These are phyloP conservation scores for Exephanes ischioxanthus DNA, from an alignment of 2,888 invertebrate species.

Conservation along the genomic window DNA sequence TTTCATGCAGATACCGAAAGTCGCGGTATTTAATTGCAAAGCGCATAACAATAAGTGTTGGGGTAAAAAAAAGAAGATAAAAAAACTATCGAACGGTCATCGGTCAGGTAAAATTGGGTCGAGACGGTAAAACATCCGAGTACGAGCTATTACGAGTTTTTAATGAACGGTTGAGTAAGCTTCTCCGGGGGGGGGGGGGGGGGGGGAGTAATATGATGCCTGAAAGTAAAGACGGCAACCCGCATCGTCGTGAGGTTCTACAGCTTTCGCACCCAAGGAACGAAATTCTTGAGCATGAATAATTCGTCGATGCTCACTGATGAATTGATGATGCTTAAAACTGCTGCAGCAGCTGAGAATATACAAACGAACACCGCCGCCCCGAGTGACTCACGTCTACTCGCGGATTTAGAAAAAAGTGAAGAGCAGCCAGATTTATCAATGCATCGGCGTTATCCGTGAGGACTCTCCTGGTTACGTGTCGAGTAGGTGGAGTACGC, in stretches of 20 bases:
- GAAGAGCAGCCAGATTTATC: not conserved
- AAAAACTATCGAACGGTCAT: slow-evolving; percentile 26
- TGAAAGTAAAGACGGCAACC: slow-evolving; percentile 26
- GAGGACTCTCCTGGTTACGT: slow-evolving; percentile 34
- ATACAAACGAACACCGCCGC: not conserved
- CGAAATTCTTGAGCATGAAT: slow-evolving; percentile 39
- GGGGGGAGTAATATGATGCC: not conserved
- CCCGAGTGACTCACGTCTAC: not conserved
- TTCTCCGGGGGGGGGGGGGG: not conserved
- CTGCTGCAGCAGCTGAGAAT: not conserved
- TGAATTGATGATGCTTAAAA: not conserved
- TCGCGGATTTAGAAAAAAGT: no score
- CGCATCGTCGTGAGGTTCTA: not conserved
- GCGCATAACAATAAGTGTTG: slow-evolving; percentile 12
- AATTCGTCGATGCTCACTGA: slow-evolving; percentile 6
- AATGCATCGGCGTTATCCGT: not conserved
- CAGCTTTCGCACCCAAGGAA: not conserved
- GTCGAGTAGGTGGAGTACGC: slow-evolving; percentile 58
- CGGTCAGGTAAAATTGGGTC: slow-evolving; percentile 44
- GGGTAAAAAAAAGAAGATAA: not conserved
- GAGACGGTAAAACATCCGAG: slow-evolving; percentile 10
- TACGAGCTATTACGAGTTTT: slow-evolving; percentile 21
- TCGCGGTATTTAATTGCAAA: not conserved
- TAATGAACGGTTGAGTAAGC: slow-evolving; percentile 46
- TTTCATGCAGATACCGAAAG: not conserved